Evolutionary conservation across 2,888 invertebrate species (phyloP), one percentile per base, ranked within the genome.

Genomic region (Yponomeuta cagnagella): DNA sequence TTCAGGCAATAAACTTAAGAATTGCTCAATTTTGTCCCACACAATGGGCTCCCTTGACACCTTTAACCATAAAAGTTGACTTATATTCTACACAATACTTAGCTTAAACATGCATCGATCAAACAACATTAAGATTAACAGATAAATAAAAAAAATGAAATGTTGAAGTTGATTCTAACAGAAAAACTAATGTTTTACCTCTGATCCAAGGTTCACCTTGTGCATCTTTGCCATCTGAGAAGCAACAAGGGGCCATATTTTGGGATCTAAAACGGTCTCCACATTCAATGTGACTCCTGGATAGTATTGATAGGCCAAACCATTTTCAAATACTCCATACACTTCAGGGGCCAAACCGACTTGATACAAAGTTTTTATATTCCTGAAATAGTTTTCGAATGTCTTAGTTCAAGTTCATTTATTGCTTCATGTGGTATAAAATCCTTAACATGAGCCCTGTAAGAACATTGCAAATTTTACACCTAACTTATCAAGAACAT

Each of bases 291-390:
- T 96, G 73, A 93, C 93, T 68, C 99, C 99, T 74, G 96, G 96
- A 74, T 96, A 94, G 84, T 94, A 97, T 85, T 97, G 96, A 86
- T 99, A 99, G 64, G 96, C 96, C 75, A 99, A 92, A 12, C 99
- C 99, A 93, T 99, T 99, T 77, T 95, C 93, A 88, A 99, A 99
- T 68, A 96, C 95, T 69, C 97, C 98, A 91, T 97, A 98, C 68
- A 99, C 92, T 69, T 95, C 94, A 70, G 98, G 97, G 67, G 98
- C 97, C 77, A 97, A 93, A 30, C 96, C 96, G 76, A 94, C 94
- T 73, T 94, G 93, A 83, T 97, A 88, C 6, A 92, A 78, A 52
- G 80, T 82, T 78, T 88, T 89, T 71, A 91, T 90, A 74, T 92
- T 91, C 75, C 91, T 92, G 80, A 72, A 63, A 30, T 43, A 8